Evolutionary conservation across 2,113 vertebrate genomes (phyloP).

Genomic region (Nothocercus julius): DNA sequence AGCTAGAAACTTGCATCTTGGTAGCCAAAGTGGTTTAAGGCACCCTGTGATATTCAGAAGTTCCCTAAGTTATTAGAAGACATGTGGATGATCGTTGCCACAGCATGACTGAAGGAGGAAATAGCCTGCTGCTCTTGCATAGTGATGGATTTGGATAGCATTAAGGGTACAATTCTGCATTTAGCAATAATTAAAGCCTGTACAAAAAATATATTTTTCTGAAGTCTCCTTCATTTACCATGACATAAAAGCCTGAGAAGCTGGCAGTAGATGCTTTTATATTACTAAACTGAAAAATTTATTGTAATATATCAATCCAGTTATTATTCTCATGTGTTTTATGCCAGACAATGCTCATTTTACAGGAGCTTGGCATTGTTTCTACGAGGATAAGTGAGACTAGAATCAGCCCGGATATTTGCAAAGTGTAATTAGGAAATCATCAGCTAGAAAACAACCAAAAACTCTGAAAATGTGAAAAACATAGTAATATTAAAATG

Average conservation of each 20-base stretch:
- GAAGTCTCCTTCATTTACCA: not conserved
- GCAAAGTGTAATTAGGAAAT: not conserved
- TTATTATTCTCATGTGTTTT: not conserved
- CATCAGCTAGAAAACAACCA: slow-evolving; percentile 5
- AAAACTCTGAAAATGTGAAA: not conserved
- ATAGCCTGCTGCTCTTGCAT: not conserved
- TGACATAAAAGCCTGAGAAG: not conserved
- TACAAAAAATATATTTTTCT: not conserved
- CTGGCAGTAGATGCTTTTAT: not conserved
- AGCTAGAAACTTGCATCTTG: not conserved
- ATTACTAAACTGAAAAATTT: not conserved
- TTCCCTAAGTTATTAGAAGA: not conserved
- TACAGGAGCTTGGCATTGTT: not conserved
- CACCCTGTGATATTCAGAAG: not conserved
- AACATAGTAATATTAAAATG: not conserved
- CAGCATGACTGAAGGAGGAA: not conserved
- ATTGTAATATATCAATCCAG: not conserved
- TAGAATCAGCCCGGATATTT: not conserved
- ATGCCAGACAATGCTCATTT: not conserved
- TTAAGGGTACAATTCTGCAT: not conserved
- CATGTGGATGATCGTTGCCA: not conserved
- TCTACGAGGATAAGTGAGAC: not conserved
- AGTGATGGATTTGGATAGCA: accelerated
- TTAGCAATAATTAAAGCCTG: not conserved
- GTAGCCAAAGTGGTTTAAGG: not conserved